Conservation (phyloP, 2,113 vertebrate species). For the Podiceps cristatus region DNA sequence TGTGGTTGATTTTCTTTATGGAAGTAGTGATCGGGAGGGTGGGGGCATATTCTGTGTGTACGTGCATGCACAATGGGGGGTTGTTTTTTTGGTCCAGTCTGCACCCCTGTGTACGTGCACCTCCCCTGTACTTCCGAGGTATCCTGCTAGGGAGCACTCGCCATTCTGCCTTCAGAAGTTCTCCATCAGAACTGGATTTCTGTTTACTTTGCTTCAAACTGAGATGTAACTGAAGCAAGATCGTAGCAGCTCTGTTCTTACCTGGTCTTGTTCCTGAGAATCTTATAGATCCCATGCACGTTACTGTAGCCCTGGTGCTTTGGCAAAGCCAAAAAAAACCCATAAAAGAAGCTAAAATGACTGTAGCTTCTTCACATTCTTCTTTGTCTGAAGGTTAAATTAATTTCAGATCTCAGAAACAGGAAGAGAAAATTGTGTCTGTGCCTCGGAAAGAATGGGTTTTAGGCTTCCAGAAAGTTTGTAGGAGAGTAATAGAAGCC, state of each 20-base stretch:
- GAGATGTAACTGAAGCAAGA: not conserved
- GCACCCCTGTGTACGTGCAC: fast-evolving
- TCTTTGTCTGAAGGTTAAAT: not conserved
- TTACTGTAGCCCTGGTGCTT: not conserved
- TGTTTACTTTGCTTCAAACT: not conserved
- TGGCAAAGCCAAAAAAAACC: not conserved
- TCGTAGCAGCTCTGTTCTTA: not conserved
- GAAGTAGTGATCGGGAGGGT: not conserved
- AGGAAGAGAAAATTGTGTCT: not conserved
- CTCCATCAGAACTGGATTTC: not conserved
- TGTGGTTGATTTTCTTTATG: not conserved
- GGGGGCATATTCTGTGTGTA: fast-evolving
- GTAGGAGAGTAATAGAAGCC: not conserved
- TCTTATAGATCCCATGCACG: fast-evolving
- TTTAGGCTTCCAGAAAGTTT: not conserved
- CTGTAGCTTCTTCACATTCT: not conserved
- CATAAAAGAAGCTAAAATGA: not conserved
- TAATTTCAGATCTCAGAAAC: not conserved
- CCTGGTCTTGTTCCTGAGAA: not conserved
- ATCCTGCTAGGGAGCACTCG: not conserved
- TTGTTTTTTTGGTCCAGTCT: not conserved
- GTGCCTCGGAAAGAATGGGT: not conserved
- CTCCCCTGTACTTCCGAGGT: not conserved
- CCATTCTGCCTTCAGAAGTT: not conserved
- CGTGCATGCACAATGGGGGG: fast-evolving